phyloP scores from a whole-genome alignment of 2,797 vertebrate species.

The Delichon dasypus region DNA sequence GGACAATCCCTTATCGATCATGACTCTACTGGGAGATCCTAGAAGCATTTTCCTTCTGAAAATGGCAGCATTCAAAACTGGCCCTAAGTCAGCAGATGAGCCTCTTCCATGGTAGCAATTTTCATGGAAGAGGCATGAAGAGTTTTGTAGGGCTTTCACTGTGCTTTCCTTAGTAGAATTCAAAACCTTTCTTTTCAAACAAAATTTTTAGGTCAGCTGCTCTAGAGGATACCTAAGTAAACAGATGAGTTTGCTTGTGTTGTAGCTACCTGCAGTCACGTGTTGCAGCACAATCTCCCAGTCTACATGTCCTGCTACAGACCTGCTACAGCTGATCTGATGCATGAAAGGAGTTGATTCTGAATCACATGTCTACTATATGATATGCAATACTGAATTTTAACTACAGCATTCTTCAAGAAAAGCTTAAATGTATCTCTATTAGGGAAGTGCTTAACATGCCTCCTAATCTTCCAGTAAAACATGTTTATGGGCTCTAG shows the following conservation, averaged over 20 bases:
- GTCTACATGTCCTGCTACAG: neutral
- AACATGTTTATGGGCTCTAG: slow-evolving; percentile 5
- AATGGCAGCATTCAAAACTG: neutral
- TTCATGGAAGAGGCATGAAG: neutral
- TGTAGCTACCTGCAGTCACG: neutral
- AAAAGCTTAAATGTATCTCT: slow-evolving; percentile 13
- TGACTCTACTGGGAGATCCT: neutral
- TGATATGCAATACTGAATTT: slow-evolving; percentile 10
- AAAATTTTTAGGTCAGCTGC: neutral
- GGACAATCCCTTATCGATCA: neutral
- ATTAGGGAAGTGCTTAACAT: slow-evolving; percentile 11
- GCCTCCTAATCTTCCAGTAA: slow-evolving; percentile 24
- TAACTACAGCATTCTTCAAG: neutral
- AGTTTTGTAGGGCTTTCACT: neutral
- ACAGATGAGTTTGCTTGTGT: neutral
- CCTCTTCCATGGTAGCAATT: neutral
- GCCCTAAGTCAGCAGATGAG: neutral
- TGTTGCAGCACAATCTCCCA: neutral
- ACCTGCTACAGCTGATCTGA: neutral
- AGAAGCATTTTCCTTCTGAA: neutral
- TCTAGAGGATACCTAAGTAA: neutral
- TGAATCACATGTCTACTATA: neutral
- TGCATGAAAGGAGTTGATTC: neutral
- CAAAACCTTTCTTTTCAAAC: neutral
- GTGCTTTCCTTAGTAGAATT: neutral